Conservation (phyloP, 2,888 invertebrate species). For the Caenorhabditis auriculariae region DNA sequence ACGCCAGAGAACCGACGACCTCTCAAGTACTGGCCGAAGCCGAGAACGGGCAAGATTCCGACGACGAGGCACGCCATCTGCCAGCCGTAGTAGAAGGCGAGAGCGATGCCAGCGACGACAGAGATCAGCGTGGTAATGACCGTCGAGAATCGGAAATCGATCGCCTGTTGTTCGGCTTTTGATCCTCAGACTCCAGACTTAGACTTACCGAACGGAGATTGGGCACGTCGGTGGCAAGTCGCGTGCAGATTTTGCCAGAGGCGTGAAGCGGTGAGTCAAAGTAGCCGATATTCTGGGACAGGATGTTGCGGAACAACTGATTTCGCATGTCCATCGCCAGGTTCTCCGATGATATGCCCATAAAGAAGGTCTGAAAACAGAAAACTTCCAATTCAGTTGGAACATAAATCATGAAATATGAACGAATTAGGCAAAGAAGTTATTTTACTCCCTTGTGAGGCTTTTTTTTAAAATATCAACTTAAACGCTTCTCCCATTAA, state of each 20-base stretch:
- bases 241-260: slow-evolving; percentile 64
- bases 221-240: slow-evolving; percentile 66
- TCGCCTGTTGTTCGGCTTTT: slow-evolving; percentile 60
- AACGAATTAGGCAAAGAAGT: too few species aligned
- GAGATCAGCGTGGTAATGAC: slow-evolving; percentile 63
- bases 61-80: slow-evolving; percentile 66
- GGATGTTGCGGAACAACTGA: slow-evolving; percentile 64
- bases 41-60: slow-evolving; percentile 64
- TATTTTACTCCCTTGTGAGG: too few species aligned
- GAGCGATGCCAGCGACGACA: slow-evolving; percentile 42
- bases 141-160: slow-evolving; percentile 65
- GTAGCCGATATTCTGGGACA: slow-evolving; percentile 66
- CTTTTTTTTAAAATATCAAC: too few species aligned
- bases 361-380: slow-evolving; percentile 50
- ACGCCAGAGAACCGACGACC: slow-evolving; percentile 61
- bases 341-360: slow-evolving; percentile 64
- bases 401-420: too few species aligned
- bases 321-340: slow-evolving; percentile 64
- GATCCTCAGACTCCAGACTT: neutral
- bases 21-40: slow-evolving; percentile 38
- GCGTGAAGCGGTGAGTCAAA: slow-evolving; percentile 65
- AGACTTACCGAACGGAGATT: slow-evolving; percentile 62
- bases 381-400: too few species aligned
- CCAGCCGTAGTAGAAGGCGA: slow-evolving; percentile 67
- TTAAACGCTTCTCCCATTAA: too few species aligned